These are phyloP conservation scores for Acanthochromis polyacanthus DNA, from an alignment of 2,113 vertebrate species.

Conservation along the genomic window DNA sequence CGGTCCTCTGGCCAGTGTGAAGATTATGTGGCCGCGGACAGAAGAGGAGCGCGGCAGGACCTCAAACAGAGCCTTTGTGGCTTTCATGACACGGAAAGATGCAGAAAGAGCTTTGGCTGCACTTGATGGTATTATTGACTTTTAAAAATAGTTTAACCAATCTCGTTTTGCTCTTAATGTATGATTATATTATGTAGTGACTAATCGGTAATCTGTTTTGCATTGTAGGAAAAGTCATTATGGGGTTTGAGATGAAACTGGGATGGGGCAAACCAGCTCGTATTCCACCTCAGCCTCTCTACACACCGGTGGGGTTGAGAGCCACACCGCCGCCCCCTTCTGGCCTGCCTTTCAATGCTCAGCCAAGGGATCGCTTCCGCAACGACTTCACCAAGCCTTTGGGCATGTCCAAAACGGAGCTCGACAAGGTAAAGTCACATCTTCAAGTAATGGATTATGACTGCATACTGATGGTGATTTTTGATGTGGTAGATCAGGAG, in stretches of 20 bases:
- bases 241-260: slow-evolving; percentile 89
- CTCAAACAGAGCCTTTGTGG: slow-evolving; percentile 87
- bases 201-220: slow-evolving; percentile 1
- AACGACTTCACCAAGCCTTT: slow-evolving; percentile 87
- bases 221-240: slow-evolving; percentile 84
- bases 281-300: slow-evolving; percentile 86
- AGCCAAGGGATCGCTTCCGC: slow-evolving; percentile 85
- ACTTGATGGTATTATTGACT: slow-evolving; percentile 84
- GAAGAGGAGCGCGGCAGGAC: slow-evolving; percentile 86
- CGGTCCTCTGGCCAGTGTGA: slow-evolving; percentile 87
- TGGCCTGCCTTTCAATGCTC: slow-evolving; percentile 88
- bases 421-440: slow-evolving; percentile 84
- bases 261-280: slow-evolving; percentile 89
- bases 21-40: slow-evolving; percentile 89
- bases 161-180: neutral
- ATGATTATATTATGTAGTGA: neutral
- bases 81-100: slow-evolving; percentile 88
- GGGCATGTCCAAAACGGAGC: slow-evolving; percentile 79
- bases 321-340: slow-evolving; percentile 85
- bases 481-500: too few species aligned
- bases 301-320: slow-evolving; percentile 85
- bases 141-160: too few species aligned
- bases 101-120: slow-evolving; percentile 85
- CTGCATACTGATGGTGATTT: neutral
- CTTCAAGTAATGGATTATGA: slow-evolving; percentile 1